Evolutionary conservation across 2,113 vertebrate species (phyloP).

Genomic region (Grallaria varia): DNA sequence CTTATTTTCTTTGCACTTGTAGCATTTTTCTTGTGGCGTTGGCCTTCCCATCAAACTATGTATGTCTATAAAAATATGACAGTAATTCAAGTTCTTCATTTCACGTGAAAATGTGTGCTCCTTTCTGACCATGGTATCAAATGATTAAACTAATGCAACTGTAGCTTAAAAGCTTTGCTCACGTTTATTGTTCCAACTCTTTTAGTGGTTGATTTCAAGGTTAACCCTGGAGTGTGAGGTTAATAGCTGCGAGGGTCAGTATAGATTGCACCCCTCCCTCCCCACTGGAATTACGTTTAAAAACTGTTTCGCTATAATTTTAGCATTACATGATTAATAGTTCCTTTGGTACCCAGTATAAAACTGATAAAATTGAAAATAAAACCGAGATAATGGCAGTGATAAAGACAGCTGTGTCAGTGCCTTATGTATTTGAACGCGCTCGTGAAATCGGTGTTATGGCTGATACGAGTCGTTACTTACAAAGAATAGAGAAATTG

Average conservation of each 20-base stretch:
- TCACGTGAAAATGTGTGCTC: background rate
- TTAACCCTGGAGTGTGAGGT: background rate
- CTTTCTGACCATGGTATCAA: background rate
- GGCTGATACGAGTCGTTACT: background rate
- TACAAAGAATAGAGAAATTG: background rate
- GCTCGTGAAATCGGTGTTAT: background rate
- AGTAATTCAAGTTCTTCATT: background rate
- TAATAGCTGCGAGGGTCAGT: background rate
- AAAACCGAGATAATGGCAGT: background rate
- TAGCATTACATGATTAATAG: background rate
- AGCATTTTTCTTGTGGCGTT: background rate
- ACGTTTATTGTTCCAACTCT: background rate
- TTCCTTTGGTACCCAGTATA: background rate
- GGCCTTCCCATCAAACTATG: background rate
- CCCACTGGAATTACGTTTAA: background rate
- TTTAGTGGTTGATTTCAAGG: background rate
- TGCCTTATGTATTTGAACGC: background rate
- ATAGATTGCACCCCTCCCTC: background rate
- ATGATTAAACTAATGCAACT: background rate
- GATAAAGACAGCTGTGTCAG: background rate
- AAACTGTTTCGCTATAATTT: background rate
- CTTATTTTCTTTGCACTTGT: background rate
- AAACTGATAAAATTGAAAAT: background rate
- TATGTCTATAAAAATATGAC: background rate
- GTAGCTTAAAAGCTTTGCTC: background rate